Conservation (phyloP, 37 sponge, comb jelly and placozoan genomes). For the Agelas oroides region DNA sequence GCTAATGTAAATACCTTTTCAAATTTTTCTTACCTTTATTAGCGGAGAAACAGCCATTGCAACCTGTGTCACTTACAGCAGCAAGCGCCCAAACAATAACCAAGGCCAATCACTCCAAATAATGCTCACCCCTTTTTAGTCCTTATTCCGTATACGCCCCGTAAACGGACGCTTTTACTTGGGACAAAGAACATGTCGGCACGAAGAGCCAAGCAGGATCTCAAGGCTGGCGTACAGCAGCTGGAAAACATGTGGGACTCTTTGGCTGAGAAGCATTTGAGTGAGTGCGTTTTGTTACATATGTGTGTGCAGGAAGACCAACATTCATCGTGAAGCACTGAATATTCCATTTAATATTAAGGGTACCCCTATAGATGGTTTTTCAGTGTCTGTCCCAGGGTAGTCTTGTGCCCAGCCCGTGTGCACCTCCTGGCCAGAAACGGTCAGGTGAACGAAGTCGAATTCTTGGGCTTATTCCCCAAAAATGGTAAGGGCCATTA, state of each 20-base stretch:
- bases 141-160: neutral
- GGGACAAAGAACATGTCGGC: constrained; percentile 32
- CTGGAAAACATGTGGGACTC: constrained; percentile 23
- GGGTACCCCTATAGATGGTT: too few species aligned
- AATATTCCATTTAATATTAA: neutral
- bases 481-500: too few species aligned
- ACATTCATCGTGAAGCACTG: neutral
- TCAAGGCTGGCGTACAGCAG: constrained; percentile 43
- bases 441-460: too few species aligned
- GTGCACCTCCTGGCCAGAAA: too few species aligned
- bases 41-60: constrained; percentile 80
- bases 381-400: too few species aligned
- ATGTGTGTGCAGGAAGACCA: too few species aligned
- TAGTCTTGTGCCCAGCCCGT: too few species aligned
- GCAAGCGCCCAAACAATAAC: too few species aligned
- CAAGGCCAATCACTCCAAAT: neutral
- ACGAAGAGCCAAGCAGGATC: constrained; percentile 12
- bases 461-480: too few species aligned
- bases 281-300: too few species aligned
- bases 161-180: too few species aligned
- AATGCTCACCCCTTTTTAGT: constrained; percentile 21
- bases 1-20: too few species aligned
- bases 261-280: constrained; percentile 49
- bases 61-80: neutral
- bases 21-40: constrained; percentile 70